Conservation (phyloP, 1,140 invertebrate genomes). For the Calliopsis andreniformis region DNA sequence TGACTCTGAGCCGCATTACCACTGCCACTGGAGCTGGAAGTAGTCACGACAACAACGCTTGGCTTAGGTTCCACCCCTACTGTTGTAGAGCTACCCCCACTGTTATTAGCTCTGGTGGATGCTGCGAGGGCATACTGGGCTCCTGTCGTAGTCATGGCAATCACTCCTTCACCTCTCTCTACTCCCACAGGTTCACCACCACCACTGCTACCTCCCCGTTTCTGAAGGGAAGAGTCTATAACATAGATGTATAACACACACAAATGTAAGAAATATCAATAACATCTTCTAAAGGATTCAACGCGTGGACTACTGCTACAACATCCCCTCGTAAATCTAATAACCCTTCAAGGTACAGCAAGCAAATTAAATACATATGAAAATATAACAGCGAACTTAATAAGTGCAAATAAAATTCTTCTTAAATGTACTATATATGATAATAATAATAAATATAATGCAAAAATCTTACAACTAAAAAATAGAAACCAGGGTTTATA, state of each 20-base stretch:
- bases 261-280: slow-evolving; percentile 70
- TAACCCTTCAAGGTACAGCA: background rate
- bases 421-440: background rate
- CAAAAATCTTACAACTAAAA: background rate
- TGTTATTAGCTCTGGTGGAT: slow-evolving; percentile 76
- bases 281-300: slow-evolving; percentile 55
- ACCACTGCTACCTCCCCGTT: slow-evolving; percentile 70
- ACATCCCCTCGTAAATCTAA: background rate
- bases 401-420: background rate
- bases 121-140: slow-evolving; percentile 80
- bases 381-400: background rate
- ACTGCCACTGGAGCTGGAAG: slow-evolving; percentile 77
- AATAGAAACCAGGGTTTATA: background rate
- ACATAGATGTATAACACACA: slow-evolving; percentile 40
- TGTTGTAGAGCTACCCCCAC: slow-evolving; percentile 73
- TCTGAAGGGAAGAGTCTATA: slow-evolving; percentile 75
- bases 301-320: background rate
- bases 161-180: slow-evolving; percentile 77
- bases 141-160: slow-evolving; percentile 81
- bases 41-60: slow-evolving; percentile 79
- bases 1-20: slow-evolving; percentile 75
- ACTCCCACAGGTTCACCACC: slow-evolving; percentile 70
- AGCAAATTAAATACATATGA: background rate
- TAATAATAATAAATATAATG: background rate
- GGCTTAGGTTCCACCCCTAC: slow-evolving; percentile 79